phyloP scores from a whole-genome alignment of 1,140 invertebrate genomes.

The Diabrotica undecimpunctata region DNA sequence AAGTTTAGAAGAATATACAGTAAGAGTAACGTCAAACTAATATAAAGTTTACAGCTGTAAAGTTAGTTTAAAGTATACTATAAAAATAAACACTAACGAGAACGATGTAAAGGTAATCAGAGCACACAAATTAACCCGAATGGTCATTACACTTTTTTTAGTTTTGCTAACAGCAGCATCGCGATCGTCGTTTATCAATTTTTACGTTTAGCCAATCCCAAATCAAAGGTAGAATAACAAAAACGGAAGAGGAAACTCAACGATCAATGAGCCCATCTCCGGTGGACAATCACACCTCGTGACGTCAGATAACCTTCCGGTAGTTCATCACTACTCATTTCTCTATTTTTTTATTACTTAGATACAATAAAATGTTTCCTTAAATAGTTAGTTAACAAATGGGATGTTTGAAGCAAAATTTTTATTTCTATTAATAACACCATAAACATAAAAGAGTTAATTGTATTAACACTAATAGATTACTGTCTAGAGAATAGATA shows the following conservation, averaged over 20 bases:
- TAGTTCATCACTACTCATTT: conserved; percentile 10
- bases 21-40: too few relatives aligned
- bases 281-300: conserved; percentile 38
- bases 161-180: not conserved
- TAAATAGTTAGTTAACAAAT: not conserved
- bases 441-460: not conserved
- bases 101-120: too few relatives aligned
- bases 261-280: conserved; percentile 39
- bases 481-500: too few relatives aligned
- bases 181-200: not conserved
- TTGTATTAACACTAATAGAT: too few relatives aligned
- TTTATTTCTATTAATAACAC: too few relatives aligned
- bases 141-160: not conserved
- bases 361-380: not conserved
- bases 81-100: too few relatives aligned
- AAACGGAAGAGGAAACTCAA: conserved; percentile 37
- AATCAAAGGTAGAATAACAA: conserved; percentile 20
- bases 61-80: too few relatives aligned
- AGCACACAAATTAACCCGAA: not conserved
- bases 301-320: conserved; percentile 33
- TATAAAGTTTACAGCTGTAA: too few relatives aligned
- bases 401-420: too few relatives aligned
- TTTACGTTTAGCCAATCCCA: not conserved
- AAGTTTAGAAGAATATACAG: too few relatives aligned
- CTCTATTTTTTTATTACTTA: conserved; percentile 3